Conservation (phyloP, 2,113 vertebrate species). For the human (Homo sapiens) region GRCh38 chr12:28855001-28855500, state of each 20-base stretch:
- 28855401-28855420: neutral
- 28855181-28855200: neutral
- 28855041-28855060: neutral
- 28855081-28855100: neutral
- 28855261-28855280: neutral
- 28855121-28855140: neutral
- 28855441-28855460: neutral
- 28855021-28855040: neutral
- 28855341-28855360: neutral
- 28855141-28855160: neutral
- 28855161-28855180: neutral
- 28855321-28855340: neutral
- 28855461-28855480: neutral
- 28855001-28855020: conserved; percentile 18
- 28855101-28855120: neutral
- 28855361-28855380: neutral
- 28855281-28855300: neutral
- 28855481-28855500: neutral
- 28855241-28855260: neutral
- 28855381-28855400: neutral
- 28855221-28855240: neutral
- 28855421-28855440: too few species aligned
- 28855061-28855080: conserved; percentile 27
- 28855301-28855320: neutral
- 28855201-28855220: neutral